phyloP scores from a whole-genome alignment of 2,888 invertebrate genomes.

The Cheiracanthium punctorium region DNA sequence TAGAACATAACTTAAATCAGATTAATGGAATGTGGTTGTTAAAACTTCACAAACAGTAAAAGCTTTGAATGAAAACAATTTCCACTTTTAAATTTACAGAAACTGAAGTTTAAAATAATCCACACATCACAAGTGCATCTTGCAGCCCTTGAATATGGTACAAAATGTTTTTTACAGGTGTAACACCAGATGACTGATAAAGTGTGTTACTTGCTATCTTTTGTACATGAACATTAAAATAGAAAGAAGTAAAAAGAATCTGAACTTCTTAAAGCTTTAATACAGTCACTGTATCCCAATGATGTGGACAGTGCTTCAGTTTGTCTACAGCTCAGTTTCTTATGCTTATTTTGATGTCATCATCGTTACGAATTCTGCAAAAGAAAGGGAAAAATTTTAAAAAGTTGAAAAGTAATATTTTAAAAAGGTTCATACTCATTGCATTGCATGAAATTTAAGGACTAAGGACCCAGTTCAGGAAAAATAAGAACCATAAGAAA shows the following conservation, averaged over 20 bases:
- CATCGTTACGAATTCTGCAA: constrained; percentile 73
- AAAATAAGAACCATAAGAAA: too few species aligned
- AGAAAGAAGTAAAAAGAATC: constrained; percentile 66
- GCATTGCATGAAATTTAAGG: too few species aligned
- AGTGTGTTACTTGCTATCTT: constrained; percentile 48
- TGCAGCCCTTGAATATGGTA: constrained; percentile 65
- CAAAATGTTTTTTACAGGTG: constrained; percentile 59
- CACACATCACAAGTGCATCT: constrained; percentile 55
- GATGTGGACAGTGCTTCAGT: constrained; percentile 36
- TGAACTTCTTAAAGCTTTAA: constrained; percentile 58
- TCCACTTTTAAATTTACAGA: constrained; percentile 23
- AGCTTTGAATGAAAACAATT: constrained; percentile 36
- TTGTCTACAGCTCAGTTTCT: background rate
- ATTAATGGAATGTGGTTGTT: constrained; percentile 54
- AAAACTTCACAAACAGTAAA: constrained; percentile 54
- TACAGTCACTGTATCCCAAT: constrained; percentile 35
- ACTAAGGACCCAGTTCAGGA: too few species aligned
- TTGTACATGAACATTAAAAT: constrained; percentile 62
- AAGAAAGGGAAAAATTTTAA: constrained; percentile 18
- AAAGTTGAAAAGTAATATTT: too few species aligned
- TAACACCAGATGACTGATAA: constrained; percentile 56
- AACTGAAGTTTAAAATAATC: constrained; percentile 20
- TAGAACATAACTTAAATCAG: constrained; percentile 32
- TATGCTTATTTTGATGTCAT: constrained; percentile 73
- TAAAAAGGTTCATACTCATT: too few species aligned